These are phyloP conservation scores for Symphodus melops DNA, from an alignment of 2,113 vertebrate species.

Conservation along the genomic window DNA sequence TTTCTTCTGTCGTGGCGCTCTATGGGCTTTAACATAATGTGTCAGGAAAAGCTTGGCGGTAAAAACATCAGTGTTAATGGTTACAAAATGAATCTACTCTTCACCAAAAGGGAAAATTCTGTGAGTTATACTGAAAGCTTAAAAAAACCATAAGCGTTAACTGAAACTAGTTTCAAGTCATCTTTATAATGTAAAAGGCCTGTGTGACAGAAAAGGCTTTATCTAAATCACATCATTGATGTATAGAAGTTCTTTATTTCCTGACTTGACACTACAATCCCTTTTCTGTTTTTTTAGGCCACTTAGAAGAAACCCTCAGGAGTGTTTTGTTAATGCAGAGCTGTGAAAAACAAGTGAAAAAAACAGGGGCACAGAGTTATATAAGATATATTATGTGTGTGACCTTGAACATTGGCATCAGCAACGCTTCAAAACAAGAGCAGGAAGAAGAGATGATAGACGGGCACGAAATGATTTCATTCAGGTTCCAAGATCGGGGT, in stretches of 20 bases:
- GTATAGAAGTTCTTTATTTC: conserved; percentile 37
- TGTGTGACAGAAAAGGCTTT: conserved; percentile 22
- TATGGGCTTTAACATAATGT: not conserved
- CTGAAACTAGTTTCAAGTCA: not conserved
- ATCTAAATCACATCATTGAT: conserved; percentile 43
- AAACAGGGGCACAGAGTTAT: conserved; percentile 30
- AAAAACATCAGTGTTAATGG: not conserved
- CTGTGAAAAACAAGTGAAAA: conserved; percentile 58
- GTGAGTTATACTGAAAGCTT: not conserved
- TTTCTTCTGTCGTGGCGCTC: conserved; percentile 9
- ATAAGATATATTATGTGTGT: conserved; percentile 53
- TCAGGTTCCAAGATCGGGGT: conserved; percentile 20
- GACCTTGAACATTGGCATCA: conserved; percentile 63
- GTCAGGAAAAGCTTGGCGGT: conserved; percentile 2
- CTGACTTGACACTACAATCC: conserved; percentile 27
- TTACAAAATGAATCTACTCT: not conserved
- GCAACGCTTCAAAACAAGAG: conserved; percentile 53
- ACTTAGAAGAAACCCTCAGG: conserved; percentile 47
- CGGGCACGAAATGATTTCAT: conserved; percentile 45
- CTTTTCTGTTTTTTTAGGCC: conserved; percentile 54
- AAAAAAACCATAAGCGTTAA: not conserved
- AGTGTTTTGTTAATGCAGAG: conserved; percentile 30
- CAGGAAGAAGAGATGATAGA: conserved; percentile 67
- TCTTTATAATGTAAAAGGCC: not conserved
- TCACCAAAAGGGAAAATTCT: not conserved